Conservation (phyloP, 2,888 invertebrate species). For the Mactromeris polynyma region DNA sequence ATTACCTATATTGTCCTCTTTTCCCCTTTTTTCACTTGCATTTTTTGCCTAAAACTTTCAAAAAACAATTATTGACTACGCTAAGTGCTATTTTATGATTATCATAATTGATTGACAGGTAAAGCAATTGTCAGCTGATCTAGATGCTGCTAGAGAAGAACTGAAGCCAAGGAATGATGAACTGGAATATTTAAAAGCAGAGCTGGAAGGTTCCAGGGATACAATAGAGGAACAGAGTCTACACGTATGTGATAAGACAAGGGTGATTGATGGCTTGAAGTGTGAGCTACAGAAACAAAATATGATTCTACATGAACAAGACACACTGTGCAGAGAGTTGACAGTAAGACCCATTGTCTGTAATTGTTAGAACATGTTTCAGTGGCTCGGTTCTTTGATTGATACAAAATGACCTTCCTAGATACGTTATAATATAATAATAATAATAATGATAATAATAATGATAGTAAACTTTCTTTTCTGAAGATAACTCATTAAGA, state of each 20-base stretch:
- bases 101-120: not conserved
- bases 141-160: not conserved
- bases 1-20: too few relatives aligned
- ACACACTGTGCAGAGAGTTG: not conserved
- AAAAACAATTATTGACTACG: too few relatives aligned
- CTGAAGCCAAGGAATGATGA: not conserved
- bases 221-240: not conserved
- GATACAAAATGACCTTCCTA: too few relatives aligned
- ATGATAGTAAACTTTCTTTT: too few relatives aligned
- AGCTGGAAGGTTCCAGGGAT: not conserved
- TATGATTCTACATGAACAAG: not conserved
- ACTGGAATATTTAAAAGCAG: not conserved
- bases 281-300: slow-evolving; percentile 2
- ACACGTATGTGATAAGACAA: slow-evolving; percentile 4
- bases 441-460: too few relatives aligned
- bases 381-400: too few relatives aligned
- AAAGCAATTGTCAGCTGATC: not conserved
- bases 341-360: not conserved
- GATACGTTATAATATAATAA: too few relatives aligned
- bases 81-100: too few relatives aligned
- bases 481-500: too few relatives aligned
- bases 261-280: not conserved
- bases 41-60: too few relatives aligned
- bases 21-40: too few relatives aligned
- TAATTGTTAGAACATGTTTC: too few relatives aligned